phyloP scores from a whole-genome alignment of 2,797 vertebrate genomes.

The Melopsittacus undulatus region DNA sequence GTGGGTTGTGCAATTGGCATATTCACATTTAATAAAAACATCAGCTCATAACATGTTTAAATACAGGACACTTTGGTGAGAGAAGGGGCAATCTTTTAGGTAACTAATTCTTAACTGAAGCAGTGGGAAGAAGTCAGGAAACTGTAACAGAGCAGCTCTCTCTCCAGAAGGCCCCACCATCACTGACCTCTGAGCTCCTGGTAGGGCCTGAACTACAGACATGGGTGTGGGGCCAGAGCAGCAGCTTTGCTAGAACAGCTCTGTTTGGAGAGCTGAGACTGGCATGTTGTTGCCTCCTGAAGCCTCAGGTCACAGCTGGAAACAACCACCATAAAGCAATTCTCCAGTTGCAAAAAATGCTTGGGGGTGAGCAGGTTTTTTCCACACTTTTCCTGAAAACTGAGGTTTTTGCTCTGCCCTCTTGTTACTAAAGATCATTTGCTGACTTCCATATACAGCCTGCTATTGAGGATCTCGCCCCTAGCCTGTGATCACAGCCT shows the following conservation, averaged over 20 bases:
- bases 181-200: background rate
- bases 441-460: background rate
- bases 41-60: background rate
- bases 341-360: background rate
- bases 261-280: background rate
- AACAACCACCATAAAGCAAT: background rate
- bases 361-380: accelerated
- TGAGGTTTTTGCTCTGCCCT: background rate
- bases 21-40: background rate
- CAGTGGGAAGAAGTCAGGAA: background rate
- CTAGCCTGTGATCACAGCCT: background rate
- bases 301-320: background rate
- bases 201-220: background rate
- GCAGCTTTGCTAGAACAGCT: background rate
- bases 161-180: background rate
- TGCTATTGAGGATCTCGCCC: accelerated
- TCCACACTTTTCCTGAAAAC: background rate
- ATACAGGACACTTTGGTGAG: background rate
- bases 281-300: background rate
- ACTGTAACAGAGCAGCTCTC: background rate
- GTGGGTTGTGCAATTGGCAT: background rate
- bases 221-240: background rate
- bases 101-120: background rate
- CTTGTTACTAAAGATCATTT: background rate
- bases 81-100: background rate